Conservation (phyloP, 1,140 invertebrate genomes). For the Thalassaphorura encarpata region DNA sequence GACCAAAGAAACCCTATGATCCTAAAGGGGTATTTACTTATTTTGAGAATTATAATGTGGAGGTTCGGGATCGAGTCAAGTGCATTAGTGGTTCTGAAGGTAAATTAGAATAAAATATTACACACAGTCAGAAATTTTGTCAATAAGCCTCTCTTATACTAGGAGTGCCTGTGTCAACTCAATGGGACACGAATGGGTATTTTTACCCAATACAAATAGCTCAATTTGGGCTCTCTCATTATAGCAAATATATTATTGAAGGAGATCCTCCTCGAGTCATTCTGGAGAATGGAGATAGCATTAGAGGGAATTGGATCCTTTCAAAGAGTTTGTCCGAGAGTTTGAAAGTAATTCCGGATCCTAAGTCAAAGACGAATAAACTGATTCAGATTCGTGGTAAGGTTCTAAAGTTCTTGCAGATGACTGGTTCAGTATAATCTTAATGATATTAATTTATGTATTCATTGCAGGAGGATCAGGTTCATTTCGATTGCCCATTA, state of each 20-base stretch:
- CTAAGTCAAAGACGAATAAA: background rate
- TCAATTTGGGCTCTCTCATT: slow-evolving; percentile 94
- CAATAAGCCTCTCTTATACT: background rate
- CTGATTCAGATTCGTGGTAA: background rate
- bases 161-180: slow-evolving; percentile 47
- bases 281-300: slow-evolving; percentile 62
- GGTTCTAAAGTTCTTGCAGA: background rate
- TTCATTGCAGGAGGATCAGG: background rate
- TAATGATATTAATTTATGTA: background rate
- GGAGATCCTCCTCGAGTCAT: slow-evolving; percentile 54
- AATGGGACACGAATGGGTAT: slow-evolving; percentile 62
- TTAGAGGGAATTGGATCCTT: slow-evolving; percentile 39
- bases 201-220: slow-evolving; percentile 98
- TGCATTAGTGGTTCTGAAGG: slow-evolving; percentile 83
- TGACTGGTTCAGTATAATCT: background rate
- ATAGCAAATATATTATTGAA: slow-evolving; percentile 85
- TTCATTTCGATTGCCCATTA: background rate
- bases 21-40: slow-evolving; percentile 83
- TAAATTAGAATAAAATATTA: slow-evolving; percentile 31
- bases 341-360: background rate
- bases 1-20: slow-evolving; percentile 78
- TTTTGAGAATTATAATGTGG: slow-evolving; percentile 96
- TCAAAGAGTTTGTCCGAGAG: background rate
- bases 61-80: slow-evolving; percentile 87
- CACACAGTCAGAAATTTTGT: background rate